A percentile compares a stretch with the other conserved stretches of the same genome.
These are phyloP conservation scores for Zelostemma sp. DNA, from an alignment of 1,140 invertebrate species.

Conservation along the genomic window DNA sequence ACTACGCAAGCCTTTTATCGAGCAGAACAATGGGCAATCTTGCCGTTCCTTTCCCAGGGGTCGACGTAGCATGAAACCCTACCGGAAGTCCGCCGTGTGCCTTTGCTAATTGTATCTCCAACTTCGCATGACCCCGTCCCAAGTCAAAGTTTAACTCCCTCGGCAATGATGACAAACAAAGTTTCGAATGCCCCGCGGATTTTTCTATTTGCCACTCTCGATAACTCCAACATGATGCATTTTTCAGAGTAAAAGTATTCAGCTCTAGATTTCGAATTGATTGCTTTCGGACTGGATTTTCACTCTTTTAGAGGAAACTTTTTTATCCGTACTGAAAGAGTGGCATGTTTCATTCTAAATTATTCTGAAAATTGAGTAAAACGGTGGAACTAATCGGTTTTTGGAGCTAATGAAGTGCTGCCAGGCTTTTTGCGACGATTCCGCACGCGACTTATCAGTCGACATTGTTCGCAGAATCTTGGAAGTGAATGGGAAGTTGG, in stretches of 20 bases:
- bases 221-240: too few species aligned
- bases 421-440: too few species aligned
- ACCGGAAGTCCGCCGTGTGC: constrained; percentile 67
- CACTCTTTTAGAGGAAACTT: too few species aligned
- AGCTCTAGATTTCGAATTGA: too few species aligned
- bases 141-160: constrained; percentile 36
- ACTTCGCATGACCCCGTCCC: constrained; percentile 58
- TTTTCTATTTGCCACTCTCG: constrained; percentile 16
- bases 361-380: too few species aligned
- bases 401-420: too few species aligned
- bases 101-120: constrained; percentile 63
- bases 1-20: constrained; percentile 52
- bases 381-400: too few species aligned
- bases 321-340: too few species aligned
- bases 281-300: too few species aligned
- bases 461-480: constrained; percentile 75
- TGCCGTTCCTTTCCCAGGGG: constrained; percentile 62
- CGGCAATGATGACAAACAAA: constrained; percentile 29
- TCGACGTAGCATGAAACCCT: constrained; percentile 61
- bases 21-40: constrained; percentile 64
- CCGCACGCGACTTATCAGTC: constrained; percentile 18
- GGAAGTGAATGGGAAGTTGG: constrained; percentile 86
- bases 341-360: too few species aligned
- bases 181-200: constrained; percentile 19
- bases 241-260: too few species aligned